A percentile compares a stretch with the other conserved stretches of the same genome.
Evolutionary conservation across 1,140 invertebrate genomes (phyloP).

Genomic region (Belonocnema kinseyi): DNA sequence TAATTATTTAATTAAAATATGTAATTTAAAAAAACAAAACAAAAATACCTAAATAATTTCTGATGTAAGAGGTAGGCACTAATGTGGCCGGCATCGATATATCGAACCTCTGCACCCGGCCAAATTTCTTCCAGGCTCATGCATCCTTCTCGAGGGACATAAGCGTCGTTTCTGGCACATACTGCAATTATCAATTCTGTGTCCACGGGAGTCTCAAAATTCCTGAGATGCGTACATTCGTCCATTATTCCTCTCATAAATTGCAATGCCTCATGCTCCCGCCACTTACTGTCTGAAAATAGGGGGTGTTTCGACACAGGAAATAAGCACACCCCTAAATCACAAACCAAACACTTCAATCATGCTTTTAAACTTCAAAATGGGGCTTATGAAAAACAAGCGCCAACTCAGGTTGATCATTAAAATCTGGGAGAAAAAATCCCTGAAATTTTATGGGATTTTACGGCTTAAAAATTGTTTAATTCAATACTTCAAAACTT

Average conservation of each 20-base stretch:
- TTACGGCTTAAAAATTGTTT: too few species aligned
- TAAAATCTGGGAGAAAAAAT: too few species aligned
- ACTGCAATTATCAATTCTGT: slow-evolving; percentile 90
- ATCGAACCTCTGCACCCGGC: slow-evolving; percentile 92
- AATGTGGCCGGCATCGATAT: slow-evolving; percentile 93
- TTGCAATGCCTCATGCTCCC: slow-evolving; percentile 86
- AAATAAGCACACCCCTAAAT: slow-evolving; percentile 65
- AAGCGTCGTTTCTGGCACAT: slow-evolving; percentile 92
- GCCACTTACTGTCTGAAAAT: slow-evolving; percentile 63
- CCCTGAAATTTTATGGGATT: too few species aligned
- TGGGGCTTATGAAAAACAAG: too few species aligned
- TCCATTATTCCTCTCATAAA: slow-evolving; percentile 99
- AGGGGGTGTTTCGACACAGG: slow-evolving; percentile 64
- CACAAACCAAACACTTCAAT: slow-evolving; percentile 17
- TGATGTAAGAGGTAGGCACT: slow-evolving; percentile 92
- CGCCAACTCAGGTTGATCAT: too few species aligned
- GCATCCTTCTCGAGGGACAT: slow-evolving; percentile 91
- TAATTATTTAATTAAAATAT: slow-evolving; percentile 26
- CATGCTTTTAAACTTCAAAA: slow-evolving; percentile 34
- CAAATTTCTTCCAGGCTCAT: slow-evolving; percentile 90
- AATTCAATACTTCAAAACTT: too few species aligned
- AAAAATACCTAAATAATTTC: slow-evolving; percentile 86
- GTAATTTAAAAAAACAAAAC: slow-evolving; percentile 5
- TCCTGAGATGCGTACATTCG: slow-evolving; percentile 96
- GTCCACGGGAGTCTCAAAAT: slow-evolving; percentile 91